Evolutionary conservation across 2,888 invertebrate species (phyloP), one percentile per base, ranked within the genome.

Genomic region (Eupithecia vulgata): DNA sequence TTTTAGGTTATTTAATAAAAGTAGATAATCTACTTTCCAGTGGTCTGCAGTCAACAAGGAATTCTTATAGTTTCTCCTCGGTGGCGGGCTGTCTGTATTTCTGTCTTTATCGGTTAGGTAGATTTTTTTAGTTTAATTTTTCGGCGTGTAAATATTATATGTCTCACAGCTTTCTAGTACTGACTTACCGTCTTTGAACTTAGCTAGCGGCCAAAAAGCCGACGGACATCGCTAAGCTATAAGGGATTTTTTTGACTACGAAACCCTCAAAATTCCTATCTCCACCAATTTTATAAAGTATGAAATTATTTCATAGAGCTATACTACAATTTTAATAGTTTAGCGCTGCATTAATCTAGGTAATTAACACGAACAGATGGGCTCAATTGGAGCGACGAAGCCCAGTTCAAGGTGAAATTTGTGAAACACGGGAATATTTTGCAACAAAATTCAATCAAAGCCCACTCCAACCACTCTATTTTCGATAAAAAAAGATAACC

Each of bases 291-390:
- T 25, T 25, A 61, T 34, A 61, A 61, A 34, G 61, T 34, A 34
- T 15, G 34, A 15, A 61, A 61, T 34, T 61, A 7, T 30, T 34
- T 61, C 61, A 34, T 34, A 17, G 30, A 34, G 25, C 15, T 17
- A 61, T 61, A 17, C 8, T 17, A 34, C 61, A 34, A 17, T 17
- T 34, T 34, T 15, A 17, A 17, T 61, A 34, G 61, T 30, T 61
- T 15, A 34, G 61, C 15, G 61, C 17, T 34, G 61, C 34, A 61
- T 61, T 61, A 61, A 61, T 61, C 61, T 61, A 34, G 34, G 61
- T 61, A 61, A 61, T 61, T 61, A 61, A 61, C 61, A 61, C 34
- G 17, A 34, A 61, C 61, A 34, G 61, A 30, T 15, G 61, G 34
- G 61, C 34, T 61, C 61, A 61, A 61, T 34, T 61, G 7, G 17